Base-by-base conservation (phyloP, 2,113 vertebrate species). In the Thamnaconus septentrionalis region DNA sequence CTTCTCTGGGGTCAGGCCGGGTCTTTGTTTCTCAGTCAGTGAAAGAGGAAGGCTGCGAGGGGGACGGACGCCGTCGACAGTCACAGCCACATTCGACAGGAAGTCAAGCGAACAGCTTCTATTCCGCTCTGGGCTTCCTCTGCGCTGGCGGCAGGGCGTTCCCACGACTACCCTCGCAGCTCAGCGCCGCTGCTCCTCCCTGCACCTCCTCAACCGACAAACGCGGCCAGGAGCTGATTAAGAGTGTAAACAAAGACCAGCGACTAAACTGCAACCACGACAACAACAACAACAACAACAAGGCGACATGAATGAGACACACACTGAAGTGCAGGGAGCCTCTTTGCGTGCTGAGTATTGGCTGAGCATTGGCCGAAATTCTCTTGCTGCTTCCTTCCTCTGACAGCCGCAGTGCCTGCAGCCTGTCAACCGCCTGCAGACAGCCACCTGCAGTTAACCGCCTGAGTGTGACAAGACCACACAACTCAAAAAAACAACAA, bases 341-440 rank as follows among this genome's bases (percentile, higher is more conserved):
- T 45, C 5, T 45, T 5, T 45, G 5, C 5, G 44, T 45, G 44
- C 44, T 45, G 18, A 45, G 44, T 45, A 6, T 45, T 6, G 44
- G 7, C 5, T 45, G 44, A 45, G 44, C 5, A 45, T 31, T 31
- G 18, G 18, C 18, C 18, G 18, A 31, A 31, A 2, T 31, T 31
- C 72, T 71, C 52, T 73, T 82, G 71, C 75, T 77, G 72, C 64
- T 84, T 75, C 79, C 81, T 79, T 78, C 74, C 77, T 79, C 5
- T 1, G 51, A 42, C 69, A 11, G 44, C 53, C 51, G 3, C n/a
- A 8, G 44, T 45, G 43, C 50, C 60, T 51, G 56, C 46, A 31
- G 18, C 18, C 48, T 41, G 6, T 62, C 18, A 31, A 2, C 18
- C 18, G 66, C 53, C 65, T 71, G 55, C n/a, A n/a, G 5, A 56